A percentile compares a stretch with the other conserved stretches of the same genome.
phyloP scores from a whole-genome alignment of 2,797 vertebrate species.

The Aeoliscus strigatus region DNA sequence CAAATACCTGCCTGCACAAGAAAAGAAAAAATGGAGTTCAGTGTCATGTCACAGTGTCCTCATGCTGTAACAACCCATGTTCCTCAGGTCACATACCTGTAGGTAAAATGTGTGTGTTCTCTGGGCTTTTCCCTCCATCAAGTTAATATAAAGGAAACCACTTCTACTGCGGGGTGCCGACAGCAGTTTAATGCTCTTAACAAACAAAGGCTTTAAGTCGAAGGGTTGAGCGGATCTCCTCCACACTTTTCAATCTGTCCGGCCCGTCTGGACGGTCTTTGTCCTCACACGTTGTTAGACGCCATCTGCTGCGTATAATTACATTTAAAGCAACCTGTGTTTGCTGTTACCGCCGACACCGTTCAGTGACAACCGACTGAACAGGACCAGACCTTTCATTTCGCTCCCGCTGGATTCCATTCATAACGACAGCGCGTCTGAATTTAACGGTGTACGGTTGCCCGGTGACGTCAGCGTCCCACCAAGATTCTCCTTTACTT shows the following conservation, averaged over 20 bases:
- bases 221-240: constrained; percentile 28
- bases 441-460: constrained; percentile 30
- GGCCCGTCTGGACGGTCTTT: constrained; percentile 63
- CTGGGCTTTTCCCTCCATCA: too few relatives aligned
- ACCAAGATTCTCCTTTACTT: constrained; percentile 11
- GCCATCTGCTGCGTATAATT: constrained; percentile 70
- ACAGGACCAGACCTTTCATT: too few relatives aligned
- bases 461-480: constrained; percentile 65
- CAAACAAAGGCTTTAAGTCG: constrained; percentile 42
- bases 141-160: not conserved
- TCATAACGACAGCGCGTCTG: not conserved
- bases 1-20: too few relatives aligned
- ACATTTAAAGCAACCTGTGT: constrained; percentile 30
- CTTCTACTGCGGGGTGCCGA: too few relatives aligned
- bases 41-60: too few relatives aligned
- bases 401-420: too few relatives aligned
- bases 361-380: too few relatives aligned
- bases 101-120: too few relatives aligned
- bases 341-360: constrained; percentile 44
- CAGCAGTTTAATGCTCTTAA: constrained; percentile 49
- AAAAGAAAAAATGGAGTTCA: too few relatives aligned
- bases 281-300: constrained; percentile 47
- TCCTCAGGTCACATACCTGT: too few relatives aligned
- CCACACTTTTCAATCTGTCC: constrained; percentile 49
- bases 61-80: too few relatives aligned